phyloP scores from a whole-genome alignment of 2,888 invertebrate species.

The Agrochola circellaris region DNA sequence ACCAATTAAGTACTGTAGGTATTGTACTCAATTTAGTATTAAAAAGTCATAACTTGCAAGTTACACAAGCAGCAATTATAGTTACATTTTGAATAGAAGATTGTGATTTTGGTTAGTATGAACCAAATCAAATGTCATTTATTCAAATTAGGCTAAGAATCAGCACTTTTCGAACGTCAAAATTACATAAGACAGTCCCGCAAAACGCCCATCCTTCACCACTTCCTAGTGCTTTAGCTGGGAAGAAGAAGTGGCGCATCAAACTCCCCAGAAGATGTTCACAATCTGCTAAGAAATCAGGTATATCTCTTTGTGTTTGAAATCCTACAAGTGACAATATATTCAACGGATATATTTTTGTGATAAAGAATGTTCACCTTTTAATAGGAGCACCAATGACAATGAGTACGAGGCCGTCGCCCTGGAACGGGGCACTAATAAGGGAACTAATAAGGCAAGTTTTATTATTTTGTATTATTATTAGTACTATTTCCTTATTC shows the following conservation, averaged over 20 bases:
- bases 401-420: no score
- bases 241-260: no score
- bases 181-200: no score
- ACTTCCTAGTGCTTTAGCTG: no score
- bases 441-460: background rate
- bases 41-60: background rate
- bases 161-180: no score
- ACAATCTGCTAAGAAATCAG: background rate
- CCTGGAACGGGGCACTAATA: no score
- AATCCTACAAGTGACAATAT: background rate
- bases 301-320: background rate
- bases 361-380: background rate
- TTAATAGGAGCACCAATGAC: background rate
- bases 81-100: background rate
- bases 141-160: no score
- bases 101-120: background rate
- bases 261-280: background rate
- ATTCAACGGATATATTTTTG: background rate
- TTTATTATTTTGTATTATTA: background rate
- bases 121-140: no score
- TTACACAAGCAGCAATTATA: background rate
- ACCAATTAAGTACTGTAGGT: background rate
- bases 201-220: no score
- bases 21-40: background rate
- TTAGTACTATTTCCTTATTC: background rate